Evolutionary conservation across 2,888 invertebrate species (phyloP), one percentile per base, ranked within the genome.

Genomic region (Furcula furcula): DNA sequence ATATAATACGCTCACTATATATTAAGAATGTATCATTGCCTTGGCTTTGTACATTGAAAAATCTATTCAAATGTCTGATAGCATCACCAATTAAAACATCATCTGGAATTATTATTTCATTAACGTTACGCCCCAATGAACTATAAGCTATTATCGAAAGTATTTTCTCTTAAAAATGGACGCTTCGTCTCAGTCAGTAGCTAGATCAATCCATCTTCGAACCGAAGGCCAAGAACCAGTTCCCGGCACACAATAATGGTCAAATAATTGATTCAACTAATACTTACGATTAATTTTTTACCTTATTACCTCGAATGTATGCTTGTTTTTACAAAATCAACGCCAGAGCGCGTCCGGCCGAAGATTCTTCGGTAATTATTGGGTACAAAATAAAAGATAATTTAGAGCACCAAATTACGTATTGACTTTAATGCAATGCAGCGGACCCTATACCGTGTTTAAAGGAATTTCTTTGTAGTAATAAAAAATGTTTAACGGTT

Each of bases 191-290:
- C n/a, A n/a, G n/a, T 46, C 58, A 47, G 65, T 53, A 61, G 58
- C 56, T 47, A 50, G 29, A 36, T 10, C 51, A 40, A 53, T 44
- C 50, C 56, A 55, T 55, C 51, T 34, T 45, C 47, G 30, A 46
- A 40, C 22, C n/a, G n/a, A n/a, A 34, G 30, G 50, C 29, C 43
- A 29, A 40, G 40, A 69, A 77, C 78, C 70, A 52, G 77, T 79
- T 67, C 51, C 40, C 40, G 39, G 39, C 41, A 38, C 34, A 55
- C 51, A 56, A 64, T 68, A 72, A 71, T 68, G 62, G 55, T 51
- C 64, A 60, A 65, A 64, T 78, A 80, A 80, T 81, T 78, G 74
- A 72, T 69, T 64, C 69, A 44, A 57, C 58, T 65, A 61, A 65
- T 52, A 45, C 53, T 43, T 47, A 51, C 57, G 60, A 65, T 63